Base-by-base conservation (phyloP, 1,140 invertebrate species). In the Bombus polaris region DNA sequence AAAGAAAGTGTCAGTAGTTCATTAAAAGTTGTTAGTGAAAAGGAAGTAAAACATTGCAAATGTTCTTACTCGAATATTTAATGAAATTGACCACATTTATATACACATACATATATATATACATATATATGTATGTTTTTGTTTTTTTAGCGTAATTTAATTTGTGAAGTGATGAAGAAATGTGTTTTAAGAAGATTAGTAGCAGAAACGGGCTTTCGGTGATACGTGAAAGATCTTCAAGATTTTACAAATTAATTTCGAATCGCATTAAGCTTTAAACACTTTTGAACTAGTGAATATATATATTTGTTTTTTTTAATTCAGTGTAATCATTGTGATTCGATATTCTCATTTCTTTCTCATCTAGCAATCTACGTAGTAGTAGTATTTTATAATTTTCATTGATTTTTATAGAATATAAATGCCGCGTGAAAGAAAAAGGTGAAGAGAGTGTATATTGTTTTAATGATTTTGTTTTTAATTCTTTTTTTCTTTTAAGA, bases 241-340 rank as follows among this genome's bases (percentile, higher is more conserved):
- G 65, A 25, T 53, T 47, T 25, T 22, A 10, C 22, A 28, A 71
- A 28, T 25, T 42, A 42, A 71, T 57, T 77, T 83, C 13, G 4
- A 70, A 84, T 76, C 68, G 88, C 77, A 68, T 88, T 83, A 83
- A 88, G 79, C 83, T 88, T 86, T 88, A 87, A 75, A 87, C 73
- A 78, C 83, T 91, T 90, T 89, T 76, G 81, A 68, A 88, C 80
- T 84, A 85, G 79, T 74, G 47, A 74, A 65, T 78, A 80, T 68
- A n/a, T 70, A 75, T 84, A 72, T 37, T 75, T 71, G 32, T 87
- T 71, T 62, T 86, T 76, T 53, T 47, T 22, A 42, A 44, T 32
- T 65, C 65, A 44, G 35, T 32, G 3, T 65, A 42, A 86, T 71
- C 74, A 80, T 89, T 88, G 83, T 86, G 87, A 85, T 88, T 87